Conservation (phyloP, 2,888 invertebrate genomes). For the Trichopoda pennipes region DNA sequence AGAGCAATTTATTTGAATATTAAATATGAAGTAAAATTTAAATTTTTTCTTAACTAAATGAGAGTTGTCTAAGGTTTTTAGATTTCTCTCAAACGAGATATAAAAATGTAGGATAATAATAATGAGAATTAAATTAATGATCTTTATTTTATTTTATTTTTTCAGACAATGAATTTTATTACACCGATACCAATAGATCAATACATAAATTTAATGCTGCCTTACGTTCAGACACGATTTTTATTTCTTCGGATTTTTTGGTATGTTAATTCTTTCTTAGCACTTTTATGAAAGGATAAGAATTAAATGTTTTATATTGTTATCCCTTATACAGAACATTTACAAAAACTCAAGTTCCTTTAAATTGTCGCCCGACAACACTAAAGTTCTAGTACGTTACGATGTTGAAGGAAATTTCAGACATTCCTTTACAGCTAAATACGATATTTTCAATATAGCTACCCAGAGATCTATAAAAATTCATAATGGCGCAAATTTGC, state of each 20-base stretch:
- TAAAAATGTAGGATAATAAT: no score
- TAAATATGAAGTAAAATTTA: no score
- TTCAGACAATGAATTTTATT: conserved; percentile 83
- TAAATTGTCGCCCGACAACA: conserved; percentile 78
- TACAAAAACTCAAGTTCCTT: conserved; percentile 76
- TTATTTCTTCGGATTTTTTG: conserved; percentile 73
- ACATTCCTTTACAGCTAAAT: conserved; percentile 85
- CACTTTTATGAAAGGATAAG: not conserved
- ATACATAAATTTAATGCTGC: conserved; percentile 81
- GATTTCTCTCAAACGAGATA: no score
- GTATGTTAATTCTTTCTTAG: conserved; percentile 69
- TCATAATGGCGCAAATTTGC: conserved; percentile 83
- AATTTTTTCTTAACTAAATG: no score
- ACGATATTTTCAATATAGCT: conserved; percentile 84
- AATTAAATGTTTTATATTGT: not conserved
- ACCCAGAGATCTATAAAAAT: conserved; percentile 81
- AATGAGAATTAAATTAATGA: not conserved
- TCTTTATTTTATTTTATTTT: not conserved
- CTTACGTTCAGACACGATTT: conserved; percentile 71
- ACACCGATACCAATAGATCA: conserved; percentile 75
- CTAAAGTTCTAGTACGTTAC: conserved; percentile 77
- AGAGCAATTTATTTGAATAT: no score
- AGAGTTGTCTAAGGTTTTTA: no score
- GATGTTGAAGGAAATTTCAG: conserved; percentile 82
- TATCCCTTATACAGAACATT: conserved; percentile 72